Evolutionary conservation across 1,140 invertebrate genomes (phyloP).

Genomic region (Nasonia longicornis): DNA sequence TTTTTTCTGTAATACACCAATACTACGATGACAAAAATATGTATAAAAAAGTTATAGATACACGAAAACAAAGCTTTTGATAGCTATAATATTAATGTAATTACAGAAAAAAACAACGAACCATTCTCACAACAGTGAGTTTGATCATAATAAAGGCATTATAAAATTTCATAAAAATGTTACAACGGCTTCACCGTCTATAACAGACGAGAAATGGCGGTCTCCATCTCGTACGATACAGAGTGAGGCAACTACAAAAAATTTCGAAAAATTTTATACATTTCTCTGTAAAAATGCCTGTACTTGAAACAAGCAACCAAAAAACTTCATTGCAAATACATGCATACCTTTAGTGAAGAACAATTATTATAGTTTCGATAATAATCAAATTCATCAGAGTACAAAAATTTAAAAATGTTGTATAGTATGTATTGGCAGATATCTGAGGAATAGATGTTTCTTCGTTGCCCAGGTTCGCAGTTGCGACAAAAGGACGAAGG

Average conservation of each 20-base stretch:
- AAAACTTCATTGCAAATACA: not conserved
- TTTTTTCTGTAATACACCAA: slow-evolving; percentile 25
- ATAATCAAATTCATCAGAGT: slow-evolving; percentile 11
- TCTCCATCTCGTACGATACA: not conserved
- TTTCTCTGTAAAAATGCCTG: slow-evolving; percentile 20
- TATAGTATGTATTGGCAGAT: slow-evolving; percentile 3
- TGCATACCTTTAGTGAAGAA: not conserved
- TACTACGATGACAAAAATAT: slow-evolving; percentile 8
- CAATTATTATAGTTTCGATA: not conserved
- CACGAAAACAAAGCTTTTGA: not conserved
- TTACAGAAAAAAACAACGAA: slow-evolving; percentile 28
- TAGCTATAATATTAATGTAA: slow-evolving; percentile 18
- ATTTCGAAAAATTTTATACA: slow-evolving; percentile 7
- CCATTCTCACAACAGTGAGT: slow-evolving; percentile 28
- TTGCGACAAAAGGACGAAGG: not conserved
- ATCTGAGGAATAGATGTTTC: slow-evolving; percentile 12
- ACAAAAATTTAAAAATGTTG: slow-evolving; percentile 32
- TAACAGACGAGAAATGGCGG: slow-evolving; percentile 13
- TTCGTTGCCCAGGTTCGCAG: slow-evolving; percentile 11
- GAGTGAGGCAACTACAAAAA: not conserved
- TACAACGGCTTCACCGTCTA: slow-evolving; percentile 10
- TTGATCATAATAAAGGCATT: slow-evolving; percentile 33
- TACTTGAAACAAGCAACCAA: slow-evolving; percentile 4
- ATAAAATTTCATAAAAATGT: slow-evolving; percentile 43
- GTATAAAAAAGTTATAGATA: not conserved